phyloP scores from a whole-genome alignment of 2,797 vertebrate species.

The Lagocephalus sceleratus region DNA sequence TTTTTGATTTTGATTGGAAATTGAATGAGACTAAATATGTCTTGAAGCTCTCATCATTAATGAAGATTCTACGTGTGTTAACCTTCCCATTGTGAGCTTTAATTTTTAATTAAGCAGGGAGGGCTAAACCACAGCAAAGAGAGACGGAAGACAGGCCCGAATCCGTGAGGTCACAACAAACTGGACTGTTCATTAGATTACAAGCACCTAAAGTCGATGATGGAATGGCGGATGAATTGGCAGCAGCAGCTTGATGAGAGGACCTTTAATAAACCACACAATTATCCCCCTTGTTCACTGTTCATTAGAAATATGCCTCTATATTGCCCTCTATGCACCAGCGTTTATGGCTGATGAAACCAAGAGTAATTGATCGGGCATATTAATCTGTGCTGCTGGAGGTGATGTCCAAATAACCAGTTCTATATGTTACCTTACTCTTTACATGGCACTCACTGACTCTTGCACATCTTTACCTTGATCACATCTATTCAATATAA shows the following conservation, averaged over 20 bases:
- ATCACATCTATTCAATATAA: too few species aligned
- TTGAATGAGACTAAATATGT: neutral
- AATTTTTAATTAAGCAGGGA: slow-evolving; percentile 20
- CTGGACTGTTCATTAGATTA: slow-evolving; percentile 21
- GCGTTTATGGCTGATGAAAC: slow-evolving; percentile 22
- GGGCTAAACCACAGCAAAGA: slow-evolving; percentile 28
- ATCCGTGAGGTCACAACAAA: slow-evolving; percentile 21
- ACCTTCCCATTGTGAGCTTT: neutral
- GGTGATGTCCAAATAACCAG: slow-evolving; percentile 28
- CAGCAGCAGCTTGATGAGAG: slow-evolving; percentile 2
- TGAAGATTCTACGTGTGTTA: neutral
- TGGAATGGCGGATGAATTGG: slow-evolving; percentile 46
- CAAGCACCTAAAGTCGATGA: slow-evolving; percentile 35
- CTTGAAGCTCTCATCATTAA: too few species aligned
- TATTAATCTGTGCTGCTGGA: slow-evolving; percentile 38
- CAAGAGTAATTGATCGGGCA: slow-evolving; percentile 24
- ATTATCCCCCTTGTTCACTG: slow-evolving; percentile 21
- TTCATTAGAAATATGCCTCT: slow-evolving; percentile 18
- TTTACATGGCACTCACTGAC: neutral
- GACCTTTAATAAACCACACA: slow-evolving; percentile 24
- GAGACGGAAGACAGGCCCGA: slow-evolving; percentile 44
- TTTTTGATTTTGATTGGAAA: slow-evolving; percentile 4
- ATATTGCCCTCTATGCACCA: slow-evolving; percentile 11
- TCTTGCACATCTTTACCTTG: too few species aligned
- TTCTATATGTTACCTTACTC: neutral